phyloP scores from a whole-genome alignment of 2,888 invertebrate species.

The Pterobdella sp. region DNA sequence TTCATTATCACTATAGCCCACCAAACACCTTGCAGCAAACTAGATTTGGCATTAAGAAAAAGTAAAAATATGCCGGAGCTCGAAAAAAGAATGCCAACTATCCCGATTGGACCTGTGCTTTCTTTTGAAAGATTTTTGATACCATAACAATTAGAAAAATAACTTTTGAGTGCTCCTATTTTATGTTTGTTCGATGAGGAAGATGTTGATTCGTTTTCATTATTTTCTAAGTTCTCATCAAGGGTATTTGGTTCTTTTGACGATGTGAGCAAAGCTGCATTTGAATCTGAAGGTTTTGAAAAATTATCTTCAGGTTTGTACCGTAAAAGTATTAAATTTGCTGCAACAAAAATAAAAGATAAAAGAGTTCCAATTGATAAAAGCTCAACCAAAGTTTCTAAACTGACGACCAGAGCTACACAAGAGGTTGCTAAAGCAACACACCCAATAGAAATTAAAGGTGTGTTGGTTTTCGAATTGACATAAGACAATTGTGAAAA shows the following conservation, averaged over 20 bases:
- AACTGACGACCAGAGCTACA: constrained; percentile 75
- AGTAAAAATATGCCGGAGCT: constrained; percentile 48
- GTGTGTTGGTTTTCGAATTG: constrained; percentile 65
- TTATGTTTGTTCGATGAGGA: constrained; percentile 40
- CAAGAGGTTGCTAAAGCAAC: constrained; percentile 50
- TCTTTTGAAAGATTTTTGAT: constrained; percentile 56
- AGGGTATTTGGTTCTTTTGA: constrained; percentile 5
- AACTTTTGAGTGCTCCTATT: constrained; percentile 65
- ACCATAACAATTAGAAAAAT: constrained; percentile 66
- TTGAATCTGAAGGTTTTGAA: constrained; percentile 42
- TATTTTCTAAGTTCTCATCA: neutral
- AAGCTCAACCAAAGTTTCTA: constrained; percentile 81
- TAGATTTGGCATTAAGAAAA: constrained; percentile 58
- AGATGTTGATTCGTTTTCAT: constrained; percentile 4
- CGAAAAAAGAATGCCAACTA: constrained; percentile 58
- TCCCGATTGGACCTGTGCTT: constrained; percentile 63
- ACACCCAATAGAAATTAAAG: constrained; percentile 45
- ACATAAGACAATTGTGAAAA: constrained; percentile 65
- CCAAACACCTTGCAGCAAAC: constrained; percentile 57
- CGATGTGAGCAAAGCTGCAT: neutral
- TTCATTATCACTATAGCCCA: constrained; percentile 58
- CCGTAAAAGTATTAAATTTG: constrained; percentile 75
- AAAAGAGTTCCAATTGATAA: constrained; percentile 66
- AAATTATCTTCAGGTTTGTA: constrained; percentile 57
- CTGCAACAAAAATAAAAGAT: constrained; percentile 77